Evolutionary conservation across 1,140 invertebrate species (phyloP), one percentile per base, ranked within the genome.

Genomic region (Steinernema khuongi): DNA sequence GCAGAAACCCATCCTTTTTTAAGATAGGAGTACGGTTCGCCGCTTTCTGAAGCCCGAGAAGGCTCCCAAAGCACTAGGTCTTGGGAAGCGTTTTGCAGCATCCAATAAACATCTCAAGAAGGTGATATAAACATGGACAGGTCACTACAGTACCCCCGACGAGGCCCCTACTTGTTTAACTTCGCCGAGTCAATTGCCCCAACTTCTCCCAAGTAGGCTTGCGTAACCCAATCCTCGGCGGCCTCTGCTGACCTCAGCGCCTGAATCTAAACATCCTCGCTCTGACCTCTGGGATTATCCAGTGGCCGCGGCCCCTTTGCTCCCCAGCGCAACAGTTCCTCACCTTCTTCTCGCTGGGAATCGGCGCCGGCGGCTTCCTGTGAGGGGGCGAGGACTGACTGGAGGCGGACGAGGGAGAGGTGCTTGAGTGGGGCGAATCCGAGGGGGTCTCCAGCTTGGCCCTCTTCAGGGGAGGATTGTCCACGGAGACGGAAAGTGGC

Each of bases 281-380:
- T 22, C 26, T 60, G 50, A 60, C 50, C 50, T 22, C 11, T 22
- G 50, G 50, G 50, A 60, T 60, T n/a, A 60, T 60, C 50, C 50
- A 60, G 50, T 60, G 11, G 7, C 50, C 50, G 50, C 50, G 50
- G 50, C 50, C 50, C 50, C 50, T 60, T 60, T 60, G 7, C 7
- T 18, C 26, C 50, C 44, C 29, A 71, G 29, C 44, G 71, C 44
- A 72, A 72, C 44, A 72, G 70, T 32, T 43, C 33, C n/a, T 29
- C 18, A 74, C 72, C 72, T 74, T 74, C 73, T 74, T 74, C 72
- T 74, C 72, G 22, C 73, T 36, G 28, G 72, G 72, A 74, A 74
- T 73, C 33, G 72, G 68, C 70, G 30, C 28, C 28, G 72, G 7
- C 31, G 32, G 26, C 41, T 74, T 74, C 30, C 72, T 70, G 14